Conservation (phyloP, 2,888 invertebrate genomes). For the Hirtodrosophila trivittata region DNA sequence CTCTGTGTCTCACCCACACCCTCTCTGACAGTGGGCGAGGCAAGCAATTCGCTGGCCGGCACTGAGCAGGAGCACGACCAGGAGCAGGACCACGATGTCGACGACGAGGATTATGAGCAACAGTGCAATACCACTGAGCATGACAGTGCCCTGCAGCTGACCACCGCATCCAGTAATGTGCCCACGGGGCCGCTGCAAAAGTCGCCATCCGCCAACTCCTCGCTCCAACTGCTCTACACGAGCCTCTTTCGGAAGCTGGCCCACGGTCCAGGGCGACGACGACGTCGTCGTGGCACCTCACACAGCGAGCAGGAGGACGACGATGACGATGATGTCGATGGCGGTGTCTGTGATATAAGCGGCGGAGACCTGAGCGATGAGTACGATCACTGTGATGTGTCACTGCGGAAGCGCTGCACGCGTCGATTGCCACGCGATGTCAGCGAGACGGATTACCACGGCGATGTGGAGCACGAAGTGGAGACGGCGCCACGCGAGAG, state of each 20-base stretch:
- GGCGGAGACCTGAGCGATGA: slow-evolving; percentile 81
- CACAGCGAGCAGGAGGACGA: slow-evolving; percentile 74
- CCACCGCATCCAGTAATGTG: slow-evolving; percentile 53
- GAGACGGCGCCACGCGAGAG: slow-evolving; percentile 74
- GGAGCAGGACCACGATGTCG: slow-evolving; percentile 31
- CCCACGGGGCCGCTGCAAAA: slow-evolving; percentile 58
- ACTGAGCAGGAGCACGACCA: slow-evolving; percentile 28
- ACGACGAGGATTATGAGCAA: slow-evolving; percentile 57
- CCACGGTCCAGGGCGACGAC: slow-evolving; percentile 59
- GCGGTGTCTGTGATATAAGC: slow-evolving; percentile 80
- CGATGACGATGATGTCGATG: slow-evolving; percentile 73
- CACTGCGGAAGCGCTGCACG: slow-evolving; percentile 48
- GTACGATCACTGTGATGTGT: slow-evolving; percentile 79
- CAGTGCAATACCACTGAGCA: slow-evolving; percentile 56
- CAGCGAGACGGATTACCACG: slow-evolving; percentile 80
- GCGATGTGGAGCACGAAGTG: slow-evolving; percentile 71
- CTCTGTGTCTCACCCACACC: slow-evolving; percentile 70
- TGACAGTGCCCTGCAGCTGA: slow-evolving; percentile 69
- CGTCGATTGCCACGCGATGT: slow-evolving; percentile 63
- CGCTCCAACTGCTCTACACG: slow-evolving; percentile 78
- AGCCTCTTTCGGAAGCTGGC: slow-evolving; percentile 78
- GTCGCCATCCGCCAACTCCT: slow-evolving; percentile 78
- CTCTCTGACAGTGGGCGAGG: slow-evolving; percentile 64
- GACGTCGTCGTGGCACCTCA: slow-evolving; percentile 58
- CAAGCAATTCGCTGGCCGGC: slow-evolving; percentile 43